Base-by-base conservation (phyloP, 2,888 invertebrate genomes). In the Acholoe squamosa region DNA sequence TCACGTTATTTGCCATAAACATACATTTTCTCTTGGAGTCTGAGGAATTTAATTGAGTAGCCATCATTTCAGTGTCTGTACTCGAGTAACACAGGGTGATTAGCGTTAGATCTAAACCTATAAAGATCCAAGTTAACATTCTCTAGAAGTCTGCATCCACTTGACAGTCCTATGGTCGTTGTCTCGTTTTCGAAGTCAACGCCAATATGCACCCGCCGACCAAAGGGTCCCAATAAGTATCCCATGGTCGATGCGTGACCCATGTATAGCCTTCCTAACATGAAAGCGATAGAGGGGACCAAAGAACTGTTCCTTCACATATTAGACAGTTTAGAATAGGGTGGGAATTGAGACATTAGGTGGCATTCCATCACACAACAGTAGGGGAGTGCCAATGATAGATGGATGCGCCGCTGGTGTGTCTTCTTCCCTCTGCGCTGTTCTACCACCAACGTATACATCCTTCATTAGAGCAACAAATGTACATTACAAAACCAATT, bases 371-470 rank as follows among this genome's bases (percentile, higher is more conserved):
- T 52, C 56, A 86, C 86, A 86, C 25, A 22, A 54, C 0, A 25
- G 19, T 0, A 19, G 16, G 86, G 86, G 86, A 33, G 86, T 52
- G 86, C 12, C n/a, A 28, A 33, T 56, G 86, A 52, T 86, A 86
- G 56, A 86, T 56, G 54, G 86, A 86, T 54, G 54, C 51, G 54
- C 86, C 34, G 80, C 80, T 80, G 80, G 80, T 80, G 34, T 80
- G 33, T 33, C 80, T 80, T 80, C 80, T 43, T 80, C 80, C 80
- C 80, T 80, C 80, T 43, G 80, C 80, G 31, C 61, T 61, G 61
- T 61, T 61, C 61, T 19, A n/a, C n/a, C 61, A 61, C n/a, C 61
- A 61, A 61, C 61, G 61, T 61, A n/a, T 61, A 76, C 28, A 76
- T n/a, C 76, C 3, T 25, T 28, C 76, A 76, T 25, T 76, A 61